Conservation (phyloP, 2,888 invertebrate genomes). For the Lepeophtheirus nordmannii region DNA sequence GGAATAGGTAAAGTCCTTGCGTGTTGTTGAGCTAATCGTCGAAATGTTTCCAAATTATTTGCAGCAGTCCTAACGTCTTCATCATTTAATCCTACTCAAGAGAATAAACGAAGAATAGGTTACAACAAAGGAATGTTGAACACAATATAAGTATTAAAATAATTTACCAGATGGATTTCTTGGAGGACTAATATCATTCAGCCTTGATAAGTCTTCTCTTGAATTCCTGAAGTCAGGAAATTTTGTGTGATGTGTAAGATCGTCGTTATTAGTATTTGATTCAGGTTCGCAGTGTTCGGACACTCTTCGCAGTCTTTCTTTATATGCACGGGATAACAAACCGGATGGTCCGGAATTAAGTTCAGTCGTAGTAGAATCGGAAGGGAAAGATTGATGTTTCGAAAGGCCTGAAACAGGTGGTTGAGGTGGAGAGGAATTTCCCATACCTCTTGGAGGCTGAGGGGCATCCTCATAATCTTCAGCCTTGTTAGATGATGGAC, state of each 20-base stretch:
- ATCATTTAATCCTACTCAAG: not conserved
- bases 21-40: constrained; percentile 21
- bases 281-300: constrained; percentile 15
- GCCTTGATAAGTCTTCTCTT: constrained; percentile 10
- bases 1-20: constrained; percentile 10
- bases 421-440: not conserved
- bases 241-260: not conserved
- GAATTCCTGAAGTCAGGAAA: constrained; percentile 15
- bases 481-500: constrained; percentile 12
- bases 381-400: constrained; percentile 7
- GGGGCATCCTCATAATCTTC: constrained; percentile 11
- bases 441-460: not conserved
- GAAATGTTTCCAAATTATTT: constrained; percentile 16
- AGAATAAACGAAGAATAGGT: not conserved
- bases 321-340: not conserved
- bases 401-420: not conserved
- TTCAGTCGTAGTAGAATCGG: constrained; percentile 16
- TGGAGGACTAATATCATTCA: constrained; percentile 6
- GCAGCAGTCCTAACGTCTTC: constrained; percentile 20
- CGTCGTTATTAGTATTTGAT: not conserved
- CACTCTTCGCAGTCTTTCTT: constrained; percentile 8
- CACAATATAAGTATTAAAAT: not conserved
- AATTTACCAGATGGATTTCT: constrained; percentile 1
- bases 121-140: not conserved
- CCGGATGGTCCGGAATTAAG: constrained; percentile 2